Evolutionary conservation across 2,113 vertebrate species (phyloP).

Genomic region (Plotosus lineatus): DNA sequence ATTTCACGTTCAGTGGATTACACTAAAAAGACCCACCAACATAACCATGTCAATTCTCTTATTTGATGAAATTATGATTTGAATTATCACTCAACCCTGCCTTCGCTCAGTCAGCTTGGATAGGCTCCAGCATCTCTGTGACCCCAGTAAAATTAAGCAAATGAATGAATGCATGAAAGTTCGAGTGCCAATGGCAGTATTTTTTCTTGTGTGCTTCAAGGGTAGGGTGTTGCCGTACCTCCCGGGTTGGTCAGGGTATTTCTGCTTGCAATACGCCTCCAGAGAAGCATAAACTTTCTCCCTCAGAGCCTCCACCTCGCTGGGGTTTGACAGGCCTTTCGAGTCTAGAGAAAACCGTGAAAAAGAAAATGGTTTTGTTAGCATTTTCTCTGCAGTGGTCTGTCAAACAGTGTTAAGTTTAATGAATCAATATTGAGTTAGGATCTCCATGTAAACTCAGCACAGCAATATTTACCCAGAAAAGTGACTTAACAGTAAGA

Average conservation of each 20-base stretch:
- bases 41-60: too few species aligned
- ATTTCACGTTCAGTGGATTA: too few species aligned
- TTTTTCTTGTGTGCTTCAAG: not conserved
- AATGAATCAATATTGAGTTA: not conserved
- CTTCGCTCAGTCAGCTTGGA: too few species aligned
- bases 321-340: conserved; percentile 93
- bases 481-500: not conserved
- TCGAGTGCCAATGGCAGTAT: not conserved
- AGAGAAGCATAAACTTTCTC: conserved; percentile 98
- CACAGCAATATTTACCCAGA: not conserved
- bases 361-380: not conserved
- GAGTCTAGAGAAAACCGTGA: conserved; percentile 82
- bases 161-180: too few species aligned
- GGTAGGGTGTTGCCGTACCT: conserved; percentile 72
- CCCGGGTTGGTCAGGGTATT: conserved; percentile 97
- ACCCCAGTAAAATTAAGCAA: too few species aligned
- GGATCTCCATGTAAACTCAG: not conserved
- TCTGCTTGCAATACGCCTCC: conserved; percentile 98
- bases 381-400: not conserved
- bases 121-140: too few species aligned
- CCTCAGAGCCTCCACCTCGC: conserved; percentile 91
- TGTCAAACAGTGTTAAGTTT: not conserved
- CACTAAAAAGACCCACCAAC: too few species aligned
- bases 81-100: too few species aligned
- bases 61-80: too few species aligned